These are phyloP conservation scores for Hermodice carunculata DNA, from an alignment of 2,888 invertebrate genomes.

Conservation along the genomic window DNA sequence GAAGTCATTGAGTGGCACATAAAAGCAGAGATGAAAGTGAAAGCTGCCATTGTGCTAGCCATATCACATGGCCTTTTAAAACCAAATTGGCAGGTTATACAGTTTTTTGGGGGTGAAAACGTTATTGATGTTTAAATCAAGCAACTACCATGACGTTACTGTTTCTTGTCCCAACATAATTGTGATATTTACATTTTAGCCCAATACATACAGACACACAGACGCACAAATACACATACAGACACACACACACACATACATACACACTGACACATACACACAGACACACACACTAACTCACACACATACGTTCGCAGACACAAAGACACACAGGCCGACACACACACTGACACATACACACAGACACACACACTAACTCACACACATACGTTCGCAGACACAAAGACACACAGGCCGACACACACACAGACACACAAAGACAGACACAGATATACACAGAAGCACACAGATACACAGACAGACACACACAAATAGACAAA, in stretches of 20 bases:
- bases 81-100: too few species aligned
- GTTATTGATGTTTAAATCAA: too few species aligned
- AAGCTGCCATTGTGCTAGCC: too few species aligned
- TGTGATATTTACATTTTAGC: too few species aligned
- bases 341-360: slow-evolving; percentile 5
- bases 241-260: not conserved
- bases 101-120: too few species aligned
- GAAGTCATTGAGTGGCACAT: too few species aligned
- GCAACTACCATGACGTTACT: too few species aligned
- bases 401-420: not conserved
- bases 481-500: not conserved
- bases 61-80: too few species aligned
- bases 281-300: not conserved
- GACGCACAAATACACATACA: not conserved
- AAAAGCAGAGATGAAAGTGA: too few species aligned
- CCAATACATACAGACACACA: too few species aligned
- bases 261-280: not conserved
- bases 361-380: slow-evolving; percentile 4
- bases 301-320: not conserved
- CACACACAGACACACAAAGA: not conserved
- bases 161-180: too few species aligned
- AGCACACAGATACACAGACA: not conserved
- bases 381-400: not conserved
- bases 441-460: not conserved
- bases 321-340: slow-evolving; percentile 2